phyloP scores from a whole-genome alignment of 2,888 invertebrate species.

The Apamea sordens region DNA sequence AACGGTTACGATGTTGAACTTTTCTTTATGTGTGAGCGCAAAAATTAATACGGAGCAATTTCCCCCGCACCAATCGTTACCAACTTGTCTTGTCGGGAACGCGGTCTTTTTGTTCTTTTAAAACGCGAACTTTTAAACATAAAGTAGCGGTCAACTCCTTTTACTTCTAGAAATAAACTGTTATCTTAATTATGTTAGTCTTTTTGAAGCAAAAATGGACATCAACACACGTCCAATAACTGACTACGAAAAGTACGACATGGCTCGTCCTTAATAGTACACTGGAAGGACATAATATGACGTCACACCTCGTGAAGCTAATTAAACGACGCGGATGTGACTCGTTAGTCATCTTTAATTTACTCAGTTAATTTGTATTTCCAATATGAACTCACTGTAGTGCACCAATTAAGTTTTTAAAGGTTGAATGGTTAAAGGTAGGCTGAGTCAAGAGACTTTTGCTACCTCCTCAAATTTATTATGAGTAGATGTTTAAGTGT shows the following conservation, averaged over 20 bases:
- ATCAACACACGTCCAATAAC: slow-evolving; percentile 12
- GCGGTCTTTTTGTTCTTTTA: neutral
- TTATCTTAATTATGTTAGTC: neutral
- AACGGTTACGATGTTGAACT: neutral
- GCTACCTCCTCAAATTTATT: neutral
- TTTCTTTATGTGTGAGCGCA: neutral
- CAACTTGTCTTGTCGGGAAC: neutral
- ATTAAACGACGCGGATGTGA: slow-evolving; percentile 71
- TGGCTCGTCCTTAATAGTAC: slow-evolving; percentile 43
- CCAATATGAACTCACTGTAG: slow-evolving; percentile 56
- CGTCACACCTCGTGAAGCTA: slow-evolving; percentile 56
- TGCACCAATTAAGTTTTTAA: slow-evolving; percentile 45
- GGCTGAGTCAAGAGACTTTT: neutral
- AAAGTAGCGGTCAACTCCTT: neutral
- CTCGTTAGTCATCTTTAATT: slow-evolving; percentile 71
- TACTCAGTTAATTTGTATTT: slow-evolving; percentile 65
- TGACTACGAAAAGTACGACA: slow-evolving; percentile 17
- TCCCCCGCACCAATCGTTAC: neutral
- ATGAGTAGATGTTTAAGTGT: neutral
- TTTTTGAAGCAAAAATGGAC: neutral
- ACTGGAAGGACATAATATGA: slow-evolving; percentile 55
- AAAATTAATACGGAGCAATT: neutral
- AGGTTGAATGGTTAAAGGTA: slow-evolving; percentile 29
- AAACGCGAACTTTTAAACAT: too few relatives aligned
- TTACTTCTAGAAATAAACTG: neutral